Evolutionary conservation across 37 sponge, comb jelly and placozoan genomes (phyloP), one percentile per base, ranked within the genome.

Genomic region (Bolinopsis microptera): DNA sequence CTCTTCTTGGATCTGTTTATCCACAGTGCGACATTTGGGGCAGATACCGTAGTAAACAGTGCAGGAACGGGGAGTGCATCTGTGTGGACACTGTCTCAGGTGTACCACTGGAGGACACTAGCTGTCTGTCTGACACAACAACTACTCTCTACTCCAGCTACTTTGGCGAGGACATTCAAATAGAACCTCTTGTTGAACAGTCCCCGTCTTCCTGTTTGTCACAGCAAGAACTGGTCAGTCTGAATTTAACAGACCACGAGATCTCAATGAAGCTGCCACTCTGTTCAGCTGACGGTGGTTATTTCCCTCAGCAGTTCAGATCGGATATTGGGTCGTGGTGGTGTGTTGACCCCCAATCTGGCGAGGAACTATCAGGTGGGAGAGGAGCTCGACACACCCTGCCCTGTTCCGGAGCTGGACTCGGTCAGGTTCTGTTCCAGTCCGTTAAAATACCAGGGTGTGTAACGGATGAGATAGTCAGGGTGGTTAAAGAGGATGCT

Each of bases 11-110:
- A 18, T 13, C 61, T 13, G 13, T 48, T 5, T 48, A 48, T 13
- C 61, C 61, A 18, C 61, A 18, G 61, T 72, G 75, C 18, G 75
- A 72, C 26, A 3, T 28, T 5, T n/a, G 26, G 75, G 90, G 90
- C 0, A 22, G 3, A 1, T 86, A 39, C 61, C 1, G 27, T 2
- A 28, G 31, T 41, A 23, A 27, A 27, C 61, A 41, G 35, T 86
- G 90, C 26, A 3, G 0, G n/a, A 30, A 40, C 0, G 61, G 90
- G 0, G 30, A 9, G 61, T 86, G 90, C 24, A 39, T 23, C 36
- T 86, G 90, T 41, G 90, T 86, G 25, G 32, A 86, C 90, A 22
- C 41, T 41, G 90, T 36, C 30, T 30, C 90, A 13, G 90, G 90
- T 1, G 90, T 39, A 27, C 1, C 3, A 34, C 48, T 86, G 18